Evolutionary conservation across 64 coral and sea anemone species (phyloP).

Genomic region (Dendronephthya gigantea): DNA sequence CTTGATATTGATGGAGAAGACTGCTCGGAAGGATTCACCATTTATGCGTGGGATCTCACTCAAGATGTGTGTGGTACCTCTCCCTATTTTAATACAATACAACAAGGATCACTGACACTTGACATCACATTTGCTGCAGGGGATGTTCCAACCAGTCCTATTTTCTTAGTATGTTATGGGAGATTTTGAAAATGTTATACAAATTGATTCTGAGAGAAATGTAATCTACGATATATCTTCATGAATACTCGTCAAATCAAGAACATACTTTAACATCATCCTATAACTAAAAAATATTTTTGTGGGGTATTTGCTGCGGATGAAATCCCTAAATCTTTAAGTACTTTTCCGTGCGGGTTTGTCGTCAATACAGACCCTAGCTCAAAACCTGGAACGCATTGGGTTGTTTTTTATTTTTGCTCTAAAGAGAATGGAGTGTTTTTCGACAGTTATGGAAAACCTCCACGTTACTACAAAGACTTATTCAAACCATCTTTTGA

Average conservation of each 20-base stretch:
- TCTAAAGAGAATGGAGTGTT: constrained; percentile 5
- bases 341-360: not conserved
- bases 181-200: constrained; percentile 6
- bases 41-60: not conserved
- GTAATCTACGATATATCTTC: not conserved
- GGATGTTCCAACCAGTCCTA: not conserved
- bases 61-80: not conserved
- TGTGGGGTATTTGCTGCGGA: constrained; percentile 10
- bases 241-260: constrained; percentile 13
- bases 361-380: constrained; percentile 20
- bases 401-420: constrained; percentile 18
- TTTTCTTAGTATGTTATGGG: constrained; percentile 1
- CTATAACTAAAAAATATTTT: not conserved
- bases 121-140: constrained; percentile 5
- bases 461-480: not conserved
- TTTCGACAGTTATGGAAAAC: constrained; percentile 25
- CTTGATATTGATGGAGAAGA: too few relatives aligned
- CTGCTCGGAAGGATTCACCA: too few relatives aligned
- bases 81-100: not conserved
- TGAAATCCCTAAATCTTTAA: not conserved
- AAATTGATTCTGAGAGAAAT: constrained; percentile 6
- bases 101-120: not conserved
- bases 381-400: not conserved
- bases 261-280: not conserved
- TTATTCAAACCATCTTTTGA: not conserved